A percentile compares a stretch with the other conserved stretches of the same genome.
These are phyloP conservation scores for Ataeniobius toweri DNA, from an alignment of 2,797 vertebrate genomes.

Conservation along the genomic window DNA sequence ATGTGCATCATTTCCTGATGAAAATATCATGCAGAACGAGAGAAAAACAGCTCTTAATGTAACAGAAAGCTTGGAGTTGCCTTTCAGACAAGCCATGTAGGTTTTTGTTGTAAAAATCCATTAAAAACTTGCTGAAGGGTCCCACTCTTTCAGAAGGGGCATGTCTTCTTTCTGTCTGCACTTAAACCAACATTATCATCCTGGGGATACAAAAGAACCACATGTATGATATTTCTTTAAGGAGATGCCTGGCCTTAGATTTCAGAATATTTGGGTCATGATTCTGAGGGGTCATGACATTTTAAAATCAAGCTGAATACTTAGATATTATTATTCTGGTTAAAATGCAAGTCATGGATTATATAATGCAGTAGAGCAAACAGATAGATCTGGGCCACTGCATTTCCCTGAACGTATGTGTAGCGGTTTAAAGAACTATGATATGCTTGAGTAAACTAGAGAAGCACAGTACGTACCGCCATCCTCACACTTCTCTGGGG, in stretches of 20 bases:
- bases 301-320: conserved; percentile 23
- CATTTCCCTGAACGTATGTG: conserved; percentile 19
- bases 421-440: conserved; percentile 35
- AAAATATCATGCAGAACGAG: conserved; percentile 50
- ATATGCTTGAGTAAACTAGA: conserved; percentile 29
- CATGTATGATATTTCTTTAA: conserved; percentile 43
- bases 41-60: conserved; percentile 55
- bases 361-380: conserved; percentile 16
- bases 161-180: conserved; percentile 57
- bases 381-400: conserved; percentile 13
- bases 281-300: conserved; percentile 24
- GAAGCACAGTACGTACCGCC: conserved; percentile 82
- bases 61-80: conserved; percentile 63
- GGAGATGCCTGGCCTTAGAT: conserved; percentile 12
- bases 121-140: conserved; percentile 70
- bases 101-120: conserved; percentile 68
- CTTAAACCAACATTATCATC: conserved; percentile 66
- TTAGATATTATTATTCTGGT: conserved; percentile 20
- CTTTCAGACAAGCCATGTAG: conserved; percentile 64
- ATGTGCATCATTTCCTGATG: conserved; percentile 54
- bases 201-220: conserved; percentile 47
- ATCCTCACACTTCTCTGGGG: conserved; percentile 96
- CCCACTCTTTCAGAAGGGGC: conserved; percentile 47
- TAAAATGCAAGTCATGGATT: conserved; percentile 32
- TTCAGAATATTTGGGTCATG: conserved; percentile 23